Base-by-base conservation (phyloP, 2,797 vertebrate species). In the Coilia nasus region DNA sequence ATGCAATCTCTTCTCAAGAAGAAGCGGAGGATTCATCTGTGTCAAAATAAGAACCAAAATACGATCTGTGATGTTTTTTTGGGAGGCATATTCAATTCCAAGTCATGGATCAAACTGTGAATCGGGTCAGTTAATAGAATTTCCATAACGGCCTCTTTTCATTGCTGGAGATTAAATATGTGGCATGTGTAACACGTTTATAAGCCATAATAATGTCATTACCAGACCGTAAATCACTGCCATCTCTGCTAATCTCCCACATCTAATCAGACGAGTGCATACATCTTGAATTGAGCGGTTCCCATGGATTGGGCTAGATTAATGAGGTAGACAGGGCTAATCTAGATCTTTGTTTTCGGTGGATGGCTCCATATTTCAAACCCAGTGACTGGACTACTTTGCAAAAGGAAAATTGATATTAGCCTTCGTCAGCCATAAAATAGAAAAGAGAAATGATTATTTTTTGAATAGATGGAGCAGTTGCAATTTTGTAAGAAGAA, bases 291-390 rank as follows among this genome's bases (percentile, higher is more conserved):
- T 62, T 50, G 60, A 88, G 86, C 89, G 81, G 44, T 82, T 90
- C 83, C 85, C 83, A 85, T 85, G 25, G 46, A 86, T 86, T 80
- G 92, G 84, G 78, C 85, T 31, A 91, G 93, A 94, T 94, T 93
- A 93, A 94, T 91, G 91, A 93, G 90, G 91, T 83, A 90, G 88
- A 91, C 91, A 89, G 90, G 91, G 90, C 89, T 93, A 90, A 92
- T 93, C 90, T 89, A 90, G 88, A 93, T 93, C 83, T 85, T 87
- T 86, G 85, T 90, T 87, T 92, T 92, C 90, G 87, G 87, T 87
- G 81, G 85, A 85, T 90, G 90, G 90, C 12, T 86, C 83, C 82
- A 81, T 86, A 89, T 91, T 90, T 88, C 87, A 78, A 80, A 57
- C 62, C 80, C 83, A 81, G 88, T 88, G 92, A 91, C 90, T 87